Base-by-base conservation (phyloP, 2,888 invertebrate genomes). In the Drosophila prolongata region DNA sequence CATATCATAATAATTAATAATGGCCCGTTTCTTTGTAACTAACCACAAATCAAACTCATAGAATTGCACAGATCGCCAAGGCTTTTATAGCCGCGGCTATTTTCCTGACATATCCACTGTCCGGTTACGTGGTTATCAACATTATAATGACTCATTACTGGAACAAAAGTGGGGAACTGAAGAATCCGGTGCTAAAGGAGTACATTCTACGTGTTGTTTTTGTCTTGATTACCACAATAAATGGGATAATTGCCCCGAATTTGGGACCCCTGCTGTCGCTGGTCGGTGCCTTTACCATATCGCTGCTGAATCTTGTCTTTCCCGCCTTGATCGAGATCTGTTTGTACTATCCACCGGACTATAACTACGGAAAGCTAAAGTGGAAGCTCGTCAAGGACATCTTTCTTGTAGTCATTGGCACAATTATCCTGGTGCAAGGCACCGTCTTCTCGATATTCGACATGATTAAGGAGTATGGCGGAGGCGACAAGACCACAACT, bases 121-220 rank as follows among this genome's bases (percentile, higher is more conserved):
- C 98, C 92, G 98, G 98, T 92, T 98, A 98, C 92, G 98, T 99
- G 2, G 98, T 98, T 0, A 96, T 98, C 94, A 96, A 97, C 86
- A 97, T 98, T 75, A 96, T 98, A 76, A 98, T 97, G 97, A 76
- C 86, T 34, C 91, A 88, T 3, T 78, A 49, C 49, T 27, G 76
- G 16, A 24, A 42, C 4, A 53, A 40, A 11, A n/a, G 1, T 1
- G 13, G n/a, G 0, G 24, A 66, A 2, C 24, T 50, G 19, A 50
- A 49, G 3, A 11, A 38, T 46, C 46, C 67, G 1, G n/a, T 47
- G 0, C 1, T 11, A 0, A 38, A 66, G 10, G 78, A 74, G 59
- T 11, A 14, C 6, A 9, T 49, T 1, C 1, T 77, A 0, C 68
- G 79, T 0, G 8, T 62, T 3, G 0, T 35, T 1, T 67, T 62